Conservation (phyloP, 2,888 invertebrate species). For the Nesidiocoris tenuis region DNA sequence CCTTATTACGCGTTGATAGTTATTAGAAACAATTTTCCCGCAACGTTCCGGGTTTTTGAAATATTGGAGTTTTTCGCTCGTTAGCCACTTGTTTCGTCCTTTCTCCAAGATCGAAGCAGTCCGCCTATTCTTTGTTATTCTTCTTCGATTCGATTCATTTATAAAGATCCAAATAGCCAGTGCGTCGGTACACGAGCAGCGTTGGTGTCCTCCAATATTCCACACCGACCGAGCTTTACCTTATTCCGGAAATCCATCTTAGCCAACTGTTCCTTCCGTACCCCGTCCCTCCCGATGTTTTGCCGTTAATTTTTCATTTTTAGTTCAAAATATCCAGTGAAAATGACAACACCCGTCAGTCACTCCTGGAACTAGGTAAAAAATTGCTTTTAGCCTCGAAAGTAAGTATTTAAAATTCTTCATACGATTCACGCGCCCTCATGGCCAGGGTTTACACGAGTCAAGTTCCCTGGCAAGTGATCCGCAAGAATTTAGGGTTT, state of each 20-base stretch:
- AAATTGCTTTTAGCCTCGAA: neutral
- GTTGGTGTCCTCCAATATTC: neutral
- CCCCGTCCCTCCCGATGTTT: slow-evolving; percentile 6
- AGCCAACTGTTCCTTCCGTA: slow-evolving; percentile 1
- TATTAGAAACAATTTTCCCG: neutral
- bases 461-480: no score
- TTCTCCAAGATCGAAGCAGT: neutral
- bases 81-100: neutral
- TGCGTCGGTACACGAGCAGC: neutral
- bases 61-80: neutral
- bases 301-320: slow-evolving; percentile 24
- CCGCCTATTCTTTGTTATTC: neutral
- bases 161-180: neutral
- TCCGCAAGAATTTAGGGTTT: no score
- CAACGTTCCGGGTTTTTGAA: neutral
- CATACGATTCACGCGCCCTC: no score
- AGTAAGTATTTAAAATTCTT: neutral
- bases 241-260: no score
- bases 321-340: slow-evolving; percentile 11
- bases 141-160: neutral
- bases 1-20: neutral
- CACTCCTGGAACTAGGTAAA: slow-evolving; percentile 32
- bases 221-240: no score
- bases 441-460: no score
- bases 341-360: slow-evolving; percentile 28